Conservation (phyloP, 64 coral and sea anemone genomes). For the Pachyseris speciosa region DNA sequence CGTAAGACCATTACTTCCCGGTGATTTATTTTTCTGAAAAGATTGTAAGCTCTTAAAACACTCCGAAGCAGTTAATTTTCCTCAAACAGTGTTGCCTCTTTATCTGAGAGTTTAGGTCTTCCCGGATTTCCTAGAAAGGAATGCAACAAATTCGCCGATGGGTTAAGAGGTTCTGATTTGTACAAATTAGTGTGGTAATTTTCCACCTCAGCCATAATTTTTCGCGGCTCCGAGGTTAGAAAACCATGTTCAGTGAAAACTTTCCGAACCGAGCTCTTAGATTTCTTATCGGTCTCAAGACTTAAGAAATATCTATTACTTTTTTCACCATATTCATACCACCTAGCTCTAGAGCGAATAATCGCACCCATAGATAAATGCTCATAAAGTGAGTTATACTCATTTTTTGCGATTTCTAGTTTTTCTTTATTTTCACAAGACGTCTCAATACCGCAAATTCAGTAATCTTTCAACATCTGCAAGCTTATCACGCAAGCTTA, state of each 20-base stretch:
- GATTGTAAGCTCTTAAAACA: conserved; percentile 8
- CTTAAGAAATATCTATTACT: conserved; percentile 27
- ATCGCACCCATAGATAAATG: neutral
- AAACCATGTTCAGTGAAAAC: neutral
- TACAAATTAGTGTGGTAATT: conserved; percentile 19
- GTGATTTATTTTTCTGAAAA: conserved; percentile 6
- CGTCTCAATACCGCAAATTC: neutral
- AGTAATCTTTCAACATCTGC: neutral
- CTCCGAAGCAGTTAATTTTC: neutral
- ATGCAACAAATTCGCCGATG: neutral
- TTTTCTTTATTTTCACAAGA: neutral
- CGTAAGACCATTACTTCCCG: conserved; percentile 4
- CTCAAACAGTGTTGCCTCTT: neutral
- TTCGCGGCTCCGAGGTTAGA: neutral
- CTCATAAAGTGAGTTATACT: conserved; percentile 17
- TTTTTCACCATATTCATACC: conserved; percentile 34
- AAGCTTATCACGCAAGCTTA: neutral
- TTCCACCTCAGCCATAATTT: conserved; percentile 7
- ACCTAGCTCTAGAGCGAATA: conserved; percentile 22
- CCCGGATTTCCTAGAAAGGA: neutral
- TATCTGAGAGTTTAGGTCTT: neutral
- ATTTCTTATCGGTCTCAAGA: conserved; percentile 20
- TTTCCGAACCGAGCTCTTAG: conserved; percentile 8
- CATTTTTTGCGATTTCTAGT: neutral
- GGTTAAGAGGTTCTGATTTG: neutral